A percentile compares a stretch with the other conserved stretches of the same genome.
Conservation (phyloP, 2,113 vertebrate species). For the Dicaeum eximium region DNA sequence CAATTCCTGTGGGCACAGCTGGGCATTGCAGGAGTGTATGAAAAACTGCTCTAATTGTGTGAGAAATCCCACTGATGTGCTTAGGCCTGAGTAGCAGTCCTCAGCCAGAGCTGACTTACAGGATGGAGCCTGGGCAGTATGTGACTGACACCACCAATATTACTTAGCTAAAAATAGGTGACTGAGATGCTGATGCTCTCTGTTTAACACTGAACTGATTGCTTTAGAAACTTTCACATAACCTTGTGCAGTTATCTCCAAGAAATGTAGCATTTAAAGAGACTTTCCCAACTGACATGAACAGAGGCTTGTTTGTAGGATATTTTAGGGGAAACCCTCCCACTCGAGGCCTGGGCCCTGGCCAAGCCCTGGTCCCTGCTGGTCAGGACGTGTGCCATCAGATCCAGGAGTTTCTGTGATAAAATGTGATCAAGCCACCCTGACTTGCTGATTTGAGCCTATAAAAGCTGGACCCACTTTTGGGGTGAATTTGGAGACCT, state of each 20-base stretch:
- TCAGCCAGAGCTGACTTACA: background rate
- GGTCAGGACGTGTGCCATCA: background rate
- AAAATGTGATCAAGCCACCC: background rate
- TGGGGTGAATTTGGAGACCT: background rate
- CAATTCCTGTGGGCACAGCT: background rate
- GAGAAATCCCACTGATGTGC: background rate
- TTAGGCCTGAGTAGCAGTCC: background rate
- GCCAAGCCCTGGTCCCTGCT: background rate
- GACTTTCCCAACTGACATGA: background rate
- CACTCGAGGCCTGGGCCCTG: background rate
- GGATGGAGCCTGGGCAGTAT: background rate
- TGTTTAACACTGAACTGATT: background rate
- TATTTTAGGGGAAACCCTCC: background rate
- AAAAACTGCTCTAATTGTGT: background rate
- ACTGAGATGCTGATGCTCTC: background rate
- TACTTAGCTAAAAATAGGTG: background rate
- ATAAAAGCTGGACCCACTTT: background rate
- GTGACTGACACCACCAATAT: background rate
- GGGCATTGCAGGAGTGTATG: rapidly evolving
- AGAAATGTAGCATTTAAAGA: background rate
- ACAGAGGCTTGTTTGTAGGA: background rate
- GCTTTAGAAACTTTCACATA: background rate
- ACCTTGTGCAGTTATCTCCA: background rate
- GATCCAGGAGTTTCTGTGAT: background rate
- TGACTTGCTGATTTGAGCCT: background rate